Evolutionary conservation across 2,888 invertebrate genomes (phyloP).

Genomic region (Metacarcinus magister): DNA sequence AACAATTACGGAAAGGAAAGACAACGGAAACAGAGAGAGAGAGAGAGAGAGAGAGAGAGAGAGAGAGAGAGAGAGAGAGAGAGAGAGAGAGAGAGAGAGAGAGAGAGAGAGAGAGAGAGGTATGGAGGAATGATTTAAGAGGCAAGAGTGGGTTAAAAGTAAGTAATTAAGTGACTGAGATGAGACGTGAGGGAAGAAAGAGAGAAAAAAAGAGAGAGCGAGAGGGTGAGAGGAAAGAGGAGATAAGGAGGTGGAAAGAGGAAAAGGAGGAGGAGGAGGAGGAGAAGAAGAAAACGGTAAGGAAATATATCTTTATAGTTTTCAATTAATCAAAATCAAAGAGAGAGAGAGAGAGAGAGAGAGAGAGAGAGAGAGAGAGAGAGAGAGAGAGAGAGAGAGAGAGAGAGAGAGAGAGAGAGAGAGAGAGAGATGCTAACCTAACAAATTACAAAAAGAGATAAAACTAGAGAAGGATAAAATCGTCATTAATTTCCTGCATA

Average conservation of each 20-base stretch:
- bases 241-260: neutral
- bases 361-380: slow-evolving; percentile 26
- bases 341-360: slow-evolving; percentile 26
- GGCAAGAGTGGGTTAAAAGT: neutral
- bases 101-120: too few species aligned
- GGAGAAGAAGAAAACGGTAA: neutral
- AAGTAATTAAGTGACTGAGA: neutral
- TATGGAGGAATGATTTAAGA: neutral
- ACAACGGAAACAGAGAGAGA: neutral
- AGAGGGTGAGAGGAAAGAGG: neutral
- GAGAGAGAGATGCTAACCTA: neutral
- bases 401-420: slow-evolving; percentile 26
- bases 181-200: neutral
- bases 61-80: neutral
- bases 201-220: neutral
- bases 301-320: neutral
- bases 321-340: neutral
- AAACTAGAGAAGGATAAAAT: neutral
- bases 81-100: too few species aligned
- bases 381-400: slow-evolving; percentile 26
- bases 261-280: neutral
- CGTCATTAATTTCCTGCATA: neutral
- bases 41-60: neutral
- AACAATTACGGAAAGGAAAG: too few species aligned
- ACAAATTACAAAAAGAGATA: neutral